Conservation (phyloP, 2,113 vertebrate species). For the Cyphotilapia sp. region DNA sequence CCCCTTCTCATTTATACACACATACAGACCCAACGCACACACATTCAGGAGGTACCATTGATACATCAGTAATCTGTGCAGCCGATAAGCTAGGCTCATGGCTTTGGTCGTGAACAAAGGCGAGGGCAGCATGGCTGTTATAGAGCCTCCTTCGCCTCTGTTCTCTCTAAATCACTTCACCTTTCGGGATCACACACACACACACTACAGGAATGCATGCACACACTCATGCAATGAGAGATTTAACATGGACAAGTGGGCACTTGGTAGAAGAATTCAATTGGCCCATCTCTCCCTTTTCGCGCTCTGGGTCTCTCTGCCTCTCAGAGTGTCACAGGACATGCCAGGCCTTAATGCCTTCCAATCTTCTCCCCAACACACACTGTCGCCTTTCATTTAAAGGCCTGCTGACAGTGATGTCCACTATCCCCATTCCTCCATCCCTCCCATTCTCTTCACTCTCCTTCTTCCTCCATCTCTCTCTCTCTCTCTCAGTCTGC, state of each 20-base stretch:
- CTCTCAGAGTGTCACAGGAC: slow-evolving; percentile 60
- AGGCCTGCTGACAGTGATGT: slow-evolving; percentile 52
- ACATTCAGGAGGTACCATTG: not conserved
- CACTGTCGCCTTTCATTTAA: slow-evolving; percentile 68
- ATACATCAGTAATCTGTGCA: slow-evolving; percentile 44
- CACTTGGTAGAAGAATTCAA: slow-evolving; percentile 61
- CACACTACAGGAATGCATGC: slow-evolving; percentile 24
- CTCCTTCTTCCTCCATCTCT: not conserved
- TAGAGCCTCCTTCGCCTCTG: slow-evolving; percentile 35
- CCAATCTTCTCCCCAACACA: slow-evolving; percentile 70
- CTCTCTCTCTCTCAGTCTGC: not conserved
- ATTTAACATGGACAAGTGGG: slow-evolving; percentile 56
- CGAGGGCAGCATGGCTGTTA: slow-evolving; percentile 37
- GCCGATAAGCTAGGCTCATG: slow-evolving; percentile 42
- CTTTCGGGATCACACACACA: slow-evolving; percentile 5
- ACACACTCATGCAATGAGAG: slow-evolving; percentile 2
- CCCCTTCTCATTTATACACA: not conserved
- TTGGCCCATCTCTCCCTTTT: slow-evolving; percentile 35
- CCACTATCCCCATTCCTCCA: slow-evolving; percentile 27
- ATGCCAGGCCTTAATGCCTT: slow-evolving; percentile 62
- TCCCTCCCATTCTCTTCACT: not conserved
- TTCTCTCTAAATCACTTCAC: slow-evolving; percentile 53
- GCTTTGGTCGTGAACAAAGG: slow-evolving; percentile 47
- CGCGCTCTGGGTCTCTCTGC: not conserved
- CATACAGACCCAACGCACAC: not conserved